Base-by-base conservation (phyloP, 1,140 invertebrate species). In the Drosophila biarmipes region DNA sequence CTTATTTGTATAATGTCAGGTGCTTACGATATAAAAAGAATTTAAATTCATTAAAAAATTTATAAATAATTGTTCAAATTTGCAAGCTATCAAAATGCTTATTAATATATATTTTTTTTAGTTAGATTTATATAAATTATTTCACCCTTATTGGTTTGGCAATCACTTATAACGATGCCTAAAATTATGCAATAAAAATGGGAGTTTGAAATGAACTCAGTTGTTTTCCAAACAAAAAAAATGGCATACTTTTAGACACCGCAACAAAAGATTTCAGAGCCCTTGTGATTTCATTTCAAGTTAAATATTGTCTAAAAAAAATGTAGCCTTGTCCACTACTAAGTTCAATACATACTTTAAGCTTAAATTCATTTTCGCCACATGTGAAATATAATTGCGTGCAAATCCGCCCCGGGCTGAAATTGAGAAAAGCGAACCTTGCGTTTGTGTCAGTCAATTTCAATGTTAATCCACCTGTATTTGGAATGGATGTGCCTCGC, bases 391-490 rank as follows among this genome's bases (percentile, higher is more conserved):
- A 27, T 35, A 38, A 64, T 64, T 64, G 62, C 62, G 62, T 64
- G 62, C 62, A 12, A 51, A 51, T 34, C 6, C 48, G 48, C 24
- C 29, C 10, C 7, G 14, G 21, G 40, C 34, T 6, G 11, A 61
- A 66, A 48, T 24, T 5, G 53, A 24, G 42, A 46, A 37, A 29
- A 29, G 40, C 15, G 62, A 67, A 48, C 61, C 46, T 49, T 51
- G 40, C 66, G 51, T 38, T 71, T 64, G 52, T 81, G 79, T 78
- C 72, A 86, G 81, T 76, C 54, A 73, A 62, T 63, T 57, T 86
- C 66, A 62, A 75, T 86, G 62, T 80, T 86, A 85, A 84, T 75
- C 68, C 58, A 80, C 72, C 67, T 76, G 72, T 59, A 38, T 64
- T 37, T 7, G 21, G 14, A 40, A 31, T 46, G 12, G 15, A 48